Percentiles rank a stretch among this genome's conserved stretches.
phyloP scores from a whole-genome alignment of 2,888 invertebrate species.

The Troides aeacus region DNA sequence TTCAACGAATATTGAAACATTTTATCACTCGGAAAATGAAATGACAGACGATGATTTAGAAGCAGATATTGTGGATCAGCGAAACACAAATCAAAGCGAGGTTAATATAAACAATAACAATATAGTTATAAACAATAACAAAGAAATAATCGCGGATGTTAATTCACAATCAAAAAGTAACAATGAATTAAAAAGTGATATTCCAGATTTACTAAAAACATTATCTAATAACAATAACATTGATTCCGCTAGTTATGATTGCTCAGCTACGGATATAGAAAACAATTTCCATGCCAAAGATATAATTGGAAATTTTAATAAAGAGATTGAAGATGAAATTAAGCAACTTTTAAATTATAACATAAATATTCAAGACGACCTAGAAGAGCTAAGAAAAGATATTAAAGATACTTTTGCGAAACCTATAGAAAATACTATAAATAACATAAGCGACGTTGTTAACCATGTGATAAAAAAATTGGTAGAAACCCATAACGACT shows the following conservation, averaged over 20 bases:
- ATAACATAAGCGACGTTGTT: slow-evolving; percentile 76
- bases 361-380: slow-evolving; percentile 70
- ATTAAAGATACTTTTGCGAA: slow-evolving; percentile 74
- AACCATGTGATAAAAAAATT: slow-evolving; percentile 75
- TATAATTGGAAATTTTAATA: slow-evolving; percentile 80
- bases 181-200: slow-evolving; percentile 54
- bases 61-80: slow-evolving; percentile 52
- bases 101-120: slow-evolving; percentile 65
- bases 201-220: slow-evolving; percentile 71
- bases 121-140: slow-evolving; percentile 45
- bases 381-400: slow-evolving; percentile 72
- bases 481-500: slow-evolving; percentile 63
- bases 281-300: slow-evolving; percentile 72
- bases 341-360: slow-evolving; percentile 73
- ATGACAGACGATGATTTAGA: slow-evolving; percentile 75
- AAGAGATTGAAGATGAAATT: slow-evolving; percentile 81
- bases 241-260: slow-evolving; percentile 46
- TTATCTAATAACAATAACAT: slow-evolving; percentile 63
- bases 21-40: slow-evolving; percentile 77
- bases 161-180: slow-evolving; percentile 35
- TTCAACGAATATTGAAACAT: slow-evolving; percentile 70
- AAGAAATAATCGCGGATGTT: slow-evolving; percentile 38
- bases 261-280: slow-evolving; percentile 67
- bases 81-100: slow-evolving; percentile 11
- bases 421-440: slow-evolving; percentile 74